phyloP scores from a whole-genome alignment of 2,113 vertebrate species.

The Pterocles orientalis region DNA sequence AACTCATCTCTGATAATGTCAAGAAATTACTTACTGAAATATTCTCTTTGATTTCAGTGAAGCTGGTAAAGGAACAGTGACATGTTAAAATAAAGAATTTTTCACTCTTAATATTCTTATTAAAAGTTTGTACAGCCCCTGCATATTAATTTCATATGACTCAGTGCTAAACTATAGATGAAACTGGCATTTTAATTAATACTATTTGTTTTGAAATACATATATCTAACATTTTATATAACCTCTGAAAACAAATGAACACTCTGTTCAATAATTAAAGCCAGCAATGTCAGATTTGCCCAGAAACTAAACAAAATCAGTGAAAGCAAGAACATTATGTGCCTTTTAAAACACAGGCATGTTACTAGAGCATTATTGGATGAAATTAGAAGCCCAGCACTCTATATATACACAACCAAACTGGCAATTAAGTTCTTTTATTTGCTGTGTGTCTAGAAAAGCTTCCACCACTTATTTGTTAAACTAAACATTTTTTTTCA shows the following conservation, averaged over 20 bases:
- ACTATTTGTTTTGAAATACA: neutral
- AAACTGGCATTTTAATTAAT: neutral
- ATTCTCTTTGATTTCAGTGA: neutral
- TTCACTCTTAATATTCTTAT: neutral
- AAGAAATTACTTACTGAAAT: neutral
- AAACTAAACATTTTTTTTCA: neutral
- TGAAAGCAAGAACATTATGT: neutral
- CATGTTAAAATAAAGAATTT: neutral
- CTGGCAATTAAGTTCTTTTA: neutral
- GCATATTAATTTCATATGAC: neutral
- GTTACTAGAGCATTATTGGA: neutral
- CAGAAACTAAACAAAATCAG: neutral
- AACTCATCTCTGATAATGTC: neutral
- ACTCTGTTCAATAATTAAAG: neutral
- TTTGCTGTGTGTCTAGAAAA: neutral
- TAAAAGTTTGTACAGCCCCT: neutral
- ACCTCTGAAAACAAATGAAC: neutral
- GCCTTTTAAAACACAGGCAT: neutral
- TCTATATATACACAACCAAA: neutral
- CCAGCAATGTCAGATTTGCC: neutral
- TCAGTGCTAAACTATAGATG: neutral
- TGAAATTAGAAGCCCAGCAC: neutral
- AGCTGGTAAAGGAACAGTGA: neutral
- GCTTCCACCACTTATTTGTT: neutral
- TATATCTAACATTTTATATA: neutral